phyloP scores from a whole-genome alignment of 2,113 vertebrate species.

The Anseranas semipalmata region DNA sequence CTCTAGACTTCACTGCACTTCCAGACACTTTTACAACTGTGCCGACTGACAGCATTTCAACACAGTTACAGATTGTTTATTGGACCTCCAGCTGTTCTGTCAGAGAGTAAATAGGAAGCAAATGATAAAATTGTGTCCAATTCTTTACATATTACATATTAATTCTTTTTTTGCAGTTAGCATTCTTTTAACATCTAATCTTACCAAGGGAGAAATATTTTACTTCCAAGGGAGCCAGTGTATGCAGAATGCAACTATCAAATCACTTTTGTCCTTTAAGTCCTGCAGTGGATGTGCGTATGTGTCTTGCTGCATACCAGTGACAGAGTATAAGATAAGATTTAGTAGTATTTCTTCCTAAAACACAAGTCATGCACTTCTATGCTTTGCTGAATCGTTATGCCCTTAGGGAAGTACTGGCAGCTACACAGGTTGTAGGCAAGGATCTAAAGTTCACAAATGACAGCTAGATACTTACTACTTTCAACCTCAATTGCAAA shows the following conservation, averaged over 20 bases:
- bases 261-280: neutral
- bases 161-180: neutral
- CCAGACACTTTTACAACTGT: neutral
- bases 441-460: neutral
- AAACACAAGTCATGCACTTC: neutral
- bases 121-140: neutral
- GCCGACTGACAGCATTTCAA: neutral
- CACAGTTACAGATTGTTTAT: neutral
- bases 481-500: neutral
- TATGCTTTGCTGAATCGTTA: neutral
- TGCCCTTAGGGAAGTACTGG: neutral
- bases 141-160: neutral
- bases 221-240: neutral
- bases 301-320: neutral
- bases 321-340: fast-evolving
- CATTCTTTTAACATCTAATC: neutral
- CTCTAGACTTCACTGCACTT: neutral
- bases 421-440: neutral
- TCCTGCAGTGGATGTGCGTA: neutral
- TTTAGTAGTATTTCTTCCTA: neutral
- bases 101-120: neutral
- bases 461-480: neutral
- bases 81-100: neutral
- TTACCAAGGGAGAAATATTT: neutral
- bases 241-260: neutral